Evolutionary conservation across 2,888 invertebrate species (phyloP), one percentile per base, ranked within the genome.

Genomic region (Macaria liturata): DNA sequence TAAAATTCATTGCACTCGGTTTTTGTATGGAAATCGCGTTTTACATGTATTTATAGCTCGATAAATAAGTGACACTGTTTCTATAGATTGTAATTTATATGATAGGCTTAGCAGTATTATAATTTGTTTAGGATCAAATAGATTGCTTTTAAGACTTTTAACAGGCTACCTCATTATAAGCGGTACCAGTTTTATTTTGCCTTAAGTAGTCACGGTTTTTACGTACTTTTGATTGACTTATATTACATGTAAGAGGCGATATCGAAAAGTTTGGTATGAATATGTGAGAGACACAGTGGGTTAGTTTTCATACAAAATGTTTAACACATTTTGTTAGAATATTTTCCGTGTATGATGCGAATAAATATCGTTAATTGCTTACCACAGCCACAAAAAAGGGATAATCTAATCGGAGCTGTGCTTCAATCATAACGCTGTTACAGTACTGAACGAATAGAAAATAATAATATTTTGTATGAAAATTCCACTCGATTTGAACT

Each of bases 41-140:
- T 40, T 51, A 20, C 20, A 20, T 40, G 32, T 57, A 49, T 55
- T 54, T 55, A 59, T 59, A 59, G 32, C 20, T 54, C 57, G 48
- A 57, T 64, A 59, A 46, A 60, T 64, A 60, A 53, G 51, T 65
- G 58, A 59, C 60, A 57, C 58, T 49, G 54, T 54, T 59, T 59
- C 53, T 58, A 49, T 53, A 62, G 58, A 58, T 57, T 63, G 57
- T 67, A 71, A 69, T 74, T 73, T 75, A 75, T 77, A 77, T 53
- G 59, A 70, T 86, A 85, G 81, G 70, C 72, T 81, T 82, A 88
- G 84, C 90, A 90, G 90, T 90, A 90, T 89, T 90, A 90, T 81
- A 80, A 72, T 75, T 80, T 76, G 72, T 70, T 70, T 78, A 80
- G 74, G 69, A 74, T 74, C 69, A 72, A 74, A 68, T 69, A 70